phyloP scores from a whole-genome alignment of 2,797 vertebrate species.

The Falco novaeseelandiae region DNA sequence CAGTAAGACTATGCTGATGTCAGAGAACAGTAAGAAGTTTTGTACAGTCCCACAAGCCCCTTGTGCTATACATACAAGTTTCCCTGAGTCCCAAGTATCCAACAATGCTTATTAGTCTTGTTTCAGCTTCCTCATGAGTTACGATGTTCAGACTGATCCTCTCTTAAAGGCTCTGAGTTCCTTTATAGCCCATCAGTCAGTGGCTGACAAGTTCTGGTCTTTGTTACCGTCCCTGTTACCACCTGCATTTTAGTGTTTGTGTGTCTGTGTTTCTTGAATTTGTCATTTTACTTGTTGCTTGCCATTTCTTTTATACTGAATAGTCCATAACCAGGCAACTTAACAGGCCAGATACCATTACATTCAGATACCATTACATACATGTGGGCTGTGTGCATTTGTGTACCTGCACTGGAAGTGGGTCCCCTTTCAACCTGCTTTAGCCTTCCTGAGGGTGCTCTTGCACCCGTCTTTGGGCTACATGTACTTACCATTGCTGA shows the following conservation, averaged over 20 bases:
- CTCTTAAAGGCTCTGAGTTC: background rate
- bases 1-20: background rate
- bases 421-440: background rate
- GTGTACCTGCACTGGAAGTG: background rate
- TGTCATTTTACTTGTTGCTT: background rate
- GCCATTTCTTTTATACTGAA: background rate
- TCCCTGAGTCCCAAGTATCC: background rate
- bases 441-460: background rate
- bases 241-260: background rate
- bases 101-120: background rate
- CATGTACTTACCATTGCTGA: background rate
- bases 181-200: background rate
- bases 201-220: background rate
- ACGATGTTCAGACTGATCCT: background rate
- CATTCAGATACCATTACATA: background rate
- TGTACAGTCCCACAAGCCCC: background rate
- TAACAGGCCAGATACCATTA: background rate
- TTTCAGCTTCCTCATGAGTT: background rate
- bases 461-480: background rate
- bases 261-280: too few species aligned
- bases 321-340: background rate
- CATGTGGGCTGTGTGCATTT: background rate
- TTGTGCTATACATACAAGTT: background rate
- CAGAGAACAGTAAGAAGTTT: background rate
- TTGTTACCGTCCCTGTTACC: background rate